Evolutionary conservation across 2,113 vertebrate genomes (phyloP).

Genomic region (Coregonus clupeaformis): DNA sequence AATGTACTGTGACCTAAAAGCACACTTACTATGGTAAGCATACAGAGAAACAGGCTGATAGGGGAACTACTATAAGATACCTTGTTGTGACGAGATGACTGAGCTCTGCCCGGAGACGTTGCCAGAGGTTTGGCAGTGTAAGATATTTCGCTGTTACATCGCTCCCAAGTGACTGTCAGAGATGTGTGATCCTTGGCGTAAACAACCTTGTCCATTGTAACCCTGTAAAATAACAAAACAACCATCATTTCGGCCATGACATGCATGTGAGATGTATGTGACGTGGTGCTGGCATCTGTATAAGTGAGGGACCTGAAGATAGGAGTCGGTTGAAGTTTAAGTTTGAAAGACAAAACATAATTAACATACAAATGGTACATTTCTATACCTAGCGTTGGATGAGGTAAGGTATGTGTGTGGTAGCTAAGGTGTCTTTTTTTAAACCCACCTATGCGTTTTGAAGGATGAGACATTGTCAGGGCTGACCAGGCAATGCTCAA

Average conservation of each 20-base stretch:
- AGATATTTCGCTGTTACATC: conserved; percentile 84
- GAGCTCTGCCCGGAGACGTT: conserved; percentile 68
- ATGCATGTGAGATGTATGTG: conserved; percentile 80
- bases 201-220: conserved; percentile 71
- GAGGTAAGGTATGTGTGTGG: conserved; percentile 56
- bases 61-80: conserved; percentile 56
- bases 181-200: conserved; percentile 64
- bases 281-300: conserved; percentile 79
- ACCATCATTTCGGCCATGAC: conserved; percentile 74
- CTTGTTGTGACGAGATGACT: conserved; percentile 30
- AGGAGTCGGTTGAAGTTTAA: conserved; percentile 49
- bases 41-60: conserved; percentile 58
- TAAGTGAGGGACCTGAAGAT: conserved; percentile 76
- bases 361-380: conserved; percentile 56
- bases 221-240: conserved; percentile 71
- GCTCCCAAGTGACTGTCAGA: conserved; percentile 83
- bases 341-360: conserved; percentile 60
- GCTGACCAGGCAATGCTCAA: conserved; percentile 39
- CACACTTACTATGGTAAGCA: conserved; percentile 84
- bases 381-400: conserved; percentile 15
- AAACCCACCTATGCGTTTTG: background rate
- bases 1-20: conserved; percentile 80
- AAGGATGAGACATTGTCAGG: conserved; percentile 29
- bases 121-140: conserved; percentile 80
- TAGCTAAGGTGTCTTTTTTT: conserved; percentile 33